Evolutionary conservation across 2,888 invertebrate genomes (phyloP), one percentile per base, ranked within the genome.

Genomic region (Branchellion lobata): DNA sequence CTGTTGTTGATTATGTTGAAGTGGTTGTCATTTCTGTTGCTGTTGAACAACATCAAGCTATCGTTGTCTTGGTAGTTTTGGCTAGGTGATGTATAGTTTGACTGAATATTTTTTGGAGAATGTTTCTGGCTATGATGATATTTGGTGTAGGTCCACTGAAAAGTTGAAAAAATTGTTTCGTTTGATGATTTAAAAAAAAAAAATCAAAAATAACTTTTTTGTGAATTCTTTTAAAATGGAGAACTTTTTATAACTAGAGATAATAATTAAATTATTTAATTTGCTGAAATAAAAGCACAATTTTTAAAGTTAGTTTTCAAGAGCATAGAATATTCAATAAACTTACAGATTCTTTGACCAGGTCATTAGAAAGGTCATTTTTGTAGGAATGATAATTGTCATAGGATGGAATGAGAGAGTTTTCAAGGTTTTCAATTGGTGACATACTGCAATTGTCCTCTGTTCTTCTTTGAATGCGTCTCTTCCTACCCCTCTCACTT

Each of bases 341-440:
- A 73, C 73, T 40, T n/a, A 76, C 76, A 24, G 76, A 76, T 76
- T 76, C 76, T 57, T 76, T 76, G 33, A 76, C 51, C 61, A 76
- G 27, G 27, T 76, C 76, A 40, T 5, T 40, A 5, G 40, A 40
- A 8, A 40, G 74, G 57, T 29, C 61, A 11, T 24, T 33, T 29
- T 47, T 47, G n/a, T 31, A 57, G 31, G 47, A 57, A 76, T 53
- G 76, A 57, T 57, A 76, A 21, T 51, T 76, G 21, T 76, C 76
- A 33, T 31, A 57, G 27, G 31, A 57, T 31, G 76, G 14, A 3
- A 69, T 3, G 33, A 69, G 31, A 14, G 69, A 69, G 27, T 69
- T 69, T 69, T 69, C 69, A 14, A 69, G 69, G 29, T 69, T 69
- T 33, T 31, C 69, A 69, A 69, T 31, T 11, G 69, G 74, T 1